Evolutionary conservation across 2,797 vertebrate species (phyloP).

Genomic region (Perdix hodgsoniae): DNA sequence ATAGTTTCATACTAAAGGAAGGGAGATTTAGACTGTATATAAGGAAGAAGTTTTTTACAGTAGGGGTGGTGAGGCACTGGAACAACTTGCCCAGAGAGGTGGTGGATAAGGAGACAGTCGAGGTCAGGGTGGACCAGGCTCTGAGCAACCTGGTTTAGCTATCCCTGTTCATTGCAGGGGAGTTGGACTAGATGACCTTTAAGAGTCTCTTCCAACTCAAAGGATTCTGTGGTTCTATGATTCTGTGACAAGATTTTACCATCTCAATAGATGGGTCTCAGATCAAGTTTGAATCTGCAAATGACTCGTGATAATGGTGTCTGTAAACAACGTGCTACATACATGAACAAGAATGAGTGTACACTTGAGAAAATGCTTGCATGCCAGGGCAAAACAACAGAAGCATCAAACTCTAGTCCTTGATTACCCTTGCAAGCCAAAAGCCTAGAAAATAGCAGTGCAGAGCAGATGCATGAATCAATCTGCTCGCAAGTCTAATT

Average conservation of each 20-base stretch:
- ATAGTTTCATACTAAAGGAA: too few relatives aligned
- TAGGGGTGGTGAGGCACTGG: too few relatives aligned
- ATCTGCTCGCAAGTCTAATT: neutral
- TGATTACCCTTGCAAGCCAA: neutral
- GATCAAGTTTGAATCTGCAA: neutral
- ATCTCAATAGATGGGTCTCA: slow-evolving; percentile 7
- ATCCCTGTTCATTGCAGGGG: too few relatives aligned
- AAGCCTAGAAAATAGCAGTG: neutral
- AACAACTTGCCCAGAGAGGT: too few relatives aligned
- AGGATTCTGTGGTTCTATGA: too few relatives aligned
- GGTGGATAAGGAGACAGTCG: too few relatives aligned
- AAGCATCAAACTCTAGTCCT: neutral
- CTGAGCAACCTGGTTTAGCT: too few relatives aligned
- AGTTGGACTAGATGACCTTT: too few relatives aligned
- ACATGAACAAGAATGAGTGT: neutral
- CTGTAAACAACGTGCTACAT: neutral
- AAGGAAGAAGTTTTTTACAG: too few relatives aligned
- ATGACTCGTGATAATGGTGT: neutral
- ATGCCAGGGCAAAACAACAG: neutral
- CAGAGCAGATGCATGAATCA: neutral
- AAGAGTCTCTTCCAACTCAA: too few relatives aligned
- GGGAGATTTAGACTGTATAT: too few relatives aligned
- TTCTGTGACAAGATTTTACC: neutral
- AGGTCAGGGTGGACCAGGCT: too few relatives aligned
- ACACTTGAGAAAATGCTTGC: neutral